Evolutionary conservation across 2,888 invertebrate genomes (phyloP), one percentile per base, ranked within the genome.

Genomic region (Lasioglossum malachurum): DNA sequence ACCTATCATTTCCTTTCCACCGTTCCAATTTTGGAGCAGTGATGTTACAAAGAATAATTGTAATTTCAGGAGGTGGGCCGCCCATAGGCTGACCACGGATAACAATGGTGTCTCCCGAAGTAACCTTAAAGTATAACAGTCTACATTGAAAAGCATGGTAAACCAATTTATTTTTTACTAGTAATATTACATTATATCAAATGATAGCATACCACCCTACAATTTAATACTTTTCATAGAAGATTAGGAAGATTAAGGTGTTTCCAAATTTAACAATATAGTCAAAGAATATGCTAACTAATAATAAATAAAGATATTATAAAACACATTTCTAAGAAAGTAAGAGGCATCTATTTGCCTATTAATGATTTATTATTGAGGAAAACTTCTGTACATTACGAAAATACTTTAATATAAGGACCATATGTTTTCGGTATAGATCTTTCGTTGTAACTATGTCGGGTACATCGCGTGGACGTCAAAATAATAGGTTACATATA

Each of bases 101-200:
- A 75, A 99, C 97, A 84, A 99, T 97, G 83, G 99, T 98, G 96
- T 99, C 99, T 83, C 99, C 99, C 86, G 99, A 99, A 87, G 98
- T 96, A 88, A 99, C 98, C 99, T 99, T 91, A 75, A 96, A 95
- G 83, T 57, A 78, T 4, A 80, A 80, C 74, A 60, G 77, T 73
- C 5, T 31, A 31, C 14, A 10, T 83, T 57, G 3, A 74, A 57
- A 81, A n/a, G 31, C 41, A 46, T 46, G 31, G 7, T 53, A 35
- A 31, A 35, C 0, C 71, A 19, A 71, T 49, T 19, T 53, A 75
- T 71, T 78, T 12, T 44, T 19, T 35, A 80, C 38, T 44, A 10
- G 5, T 12, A 16, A 35, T 14, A 60, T 16, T 71, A 2, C 10
- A 16, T 8, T 27, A 1, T 14, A n/a, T 46, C 12, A 35, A 44